Base-by-base conservation (phyloP, 2,888 invertebrate species). In the Apantesis nais region DNA sequence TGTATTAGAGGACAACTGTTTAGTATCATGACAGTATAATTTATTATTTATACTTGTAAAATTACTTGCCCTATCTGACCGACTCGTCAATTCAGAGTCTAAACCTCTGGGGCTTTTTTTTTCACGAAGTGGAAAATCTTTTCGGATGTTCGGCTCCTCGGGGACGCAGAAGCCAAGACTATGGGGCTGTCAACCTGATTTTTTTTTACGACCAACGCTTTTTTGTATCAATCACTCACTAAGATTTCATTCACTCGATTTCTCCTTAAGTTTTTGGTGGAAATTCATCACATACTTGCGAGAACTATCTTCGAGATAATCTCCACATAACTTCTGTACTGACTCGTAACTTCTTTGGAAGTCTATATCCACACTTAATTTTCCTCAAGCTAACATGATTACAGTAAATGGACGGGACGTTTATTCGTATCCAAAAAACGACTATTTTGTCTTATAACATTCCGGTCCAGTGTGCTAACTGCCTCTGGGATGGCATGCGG, bases 401-500 rank as follows among this genome's bases (percentile, higher is more conserved):
- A 79, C 79, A 64, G 73, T 64, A 81, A 80, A 80, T 81, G 74
- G 79, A 70, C 67, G 77, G 62, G 77, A 79, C 75, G 72, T 81
- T 79, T 79, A 81, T 79, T 81, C 75, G 77, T 71, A 71, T 80
- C 79, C 79, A 79, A 81, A 81, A 81, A 81, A 77, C 80, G 72
- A 48, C 71, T 75, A 74, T 79, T 79, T 75, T 67, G 77, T 70
- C 79, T 62, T 34, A 74, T 72, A 77, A 74, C 77, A 81, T 81
- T 81, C 66, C 72, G 73, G 82, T 70, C 63, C 75, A 79, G 34
- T 67, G 60, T 69, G 72, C 67, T 74, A 75, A 80, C 71, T 74
- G 71, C 68, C 73, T 66, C 63, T 68, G 71, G 71, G 62, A 68
- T 62, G 72, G 67, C 73, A 73, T 67, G 71, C 58, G 34, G n/a